Evolutionary conservation across 2,888 invertebrate genomes (phyloP), one percentile per base, ranked within the genome.

Genomic region (Physocephala rufipes): DNA sequence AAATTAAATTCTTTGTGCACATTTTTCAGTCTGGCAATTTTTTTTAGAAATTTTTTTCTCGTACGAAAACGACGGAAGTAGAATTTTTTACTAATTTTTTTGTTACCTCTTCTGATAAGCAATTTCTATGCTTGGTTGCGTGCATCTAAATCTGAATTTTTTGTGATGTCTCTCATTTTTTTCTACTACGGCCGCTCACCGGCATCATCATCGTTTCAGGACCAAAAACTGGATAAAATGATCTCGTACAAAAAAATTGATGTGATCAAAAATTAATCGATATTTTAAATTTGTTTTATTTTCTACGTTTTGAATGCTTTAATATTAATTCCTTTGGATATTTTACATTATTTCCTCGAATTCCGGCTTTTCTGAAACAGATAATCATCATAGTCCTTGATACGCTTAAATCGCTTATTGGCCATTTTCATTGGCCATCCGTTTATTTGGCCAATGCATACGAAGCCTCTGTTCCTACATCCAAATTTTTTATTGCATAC

Each of bases 1-100:
- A 78, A 78, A 77, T 78, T 76, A 77, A 78, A 77, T 77, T 78
- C 76, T 59, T 66, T 64, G 59, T 61, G 53, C 51, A 59, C 53
- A 43, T 51, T 74, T 71, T 67, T 73, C 65, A 61, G 67, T 73
- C 73, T 70, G 47, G 47, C 30, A 9, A 59, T 71, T 71, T 70
- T 74, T 74, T 73, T 53, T 12, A 7, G 19, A 12, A 1, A 49
- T 49, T 9, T 21, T 21, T 53, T n/a, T 16, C 69, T 73, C 53
- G 26, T 75, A 67, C 65, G 75, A 75, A 75, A 76, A 74, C 74
- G 74, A 75, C 71, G 74, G 47, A 70, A 69, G 67, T 68, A 67
- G 74, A 73, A 9, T 9, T 7, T 36, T 36, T 75, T 74, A 73
- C 73, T 53, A 53, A 12, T 21, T 9, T 53, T 53, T 15, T 53